Conservation (phyloP, 1,140 invertebrate species). For the Meloidogyne floridensis region DNA sequence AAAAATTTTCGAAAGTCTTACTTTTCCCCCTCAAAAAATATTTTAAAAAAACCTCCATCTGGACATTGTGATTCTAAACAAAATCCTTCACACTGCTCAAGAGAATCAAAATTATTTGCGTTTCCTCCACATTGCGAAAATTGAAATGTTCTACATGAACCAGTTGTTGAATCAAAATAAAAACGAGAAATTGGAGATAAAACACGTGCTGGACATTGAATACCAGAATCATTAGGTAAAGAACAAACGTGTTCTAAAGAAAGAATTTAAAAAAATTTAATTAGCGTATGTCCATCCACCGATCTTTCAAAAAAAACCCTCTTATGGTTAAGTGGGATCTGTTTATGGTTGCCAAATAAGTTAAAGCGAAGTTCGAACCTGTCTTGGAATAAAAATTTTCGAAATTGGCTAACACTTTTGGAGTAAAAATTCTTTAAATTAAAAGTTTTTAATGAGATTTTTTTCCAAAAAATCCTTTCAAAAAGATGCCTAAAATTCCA, state of each 20-base stretch:
- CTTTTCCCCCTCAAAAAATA: slow-evolving; percentile 18
- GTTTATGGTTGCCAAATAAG: too few species aligned
- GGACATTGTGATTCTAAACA: slow-evolving; percentile 61
- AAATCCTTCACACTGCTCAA: slow-evolving; percentile 66
- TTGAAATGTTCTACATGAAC: slow-evolving; percentile 63
- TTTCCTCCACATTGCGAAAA: slow-evolving; percentile 65
- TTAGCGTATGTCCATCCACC: too few species aligned
- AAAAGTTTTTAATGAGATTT: too few species aligned
- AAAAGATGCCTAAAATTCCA: too few species aligned
- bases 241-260: slow-evolving; percentile 55
- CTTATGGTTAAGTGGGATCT: too few species aligned
- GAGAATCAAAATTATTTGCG: slow-evolving; percentile 64
- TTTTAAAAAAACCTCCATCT: not conserved
- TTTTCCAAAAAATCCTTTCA: too few species aligned
- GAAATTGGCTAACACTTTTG: too few species aligned
- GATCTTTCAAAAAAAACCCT: too few species aligned
- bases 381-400: too few species aligned
- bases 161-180: slow-evolving; percentile 64
- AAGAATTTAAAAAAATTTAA: too few species aligned
- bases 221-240: slow-evolving; percentile 41
- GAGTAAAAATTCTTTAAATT: too few species aligned
- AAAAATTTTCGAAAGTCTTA: not conserved
- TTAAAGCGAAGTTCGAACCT: too few species aligned
- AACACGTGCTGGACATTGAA: slow-evolving; percentile 39
- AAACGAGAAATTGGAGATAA: slow-evolving; percentile 54